Percentiles rank a stretch among this genome's conserved stretches.
Evolutionary conservation across 2,113 vertebrate genomes (phyloP).

Genomic region (Oceanodroma tethys): DNA sequence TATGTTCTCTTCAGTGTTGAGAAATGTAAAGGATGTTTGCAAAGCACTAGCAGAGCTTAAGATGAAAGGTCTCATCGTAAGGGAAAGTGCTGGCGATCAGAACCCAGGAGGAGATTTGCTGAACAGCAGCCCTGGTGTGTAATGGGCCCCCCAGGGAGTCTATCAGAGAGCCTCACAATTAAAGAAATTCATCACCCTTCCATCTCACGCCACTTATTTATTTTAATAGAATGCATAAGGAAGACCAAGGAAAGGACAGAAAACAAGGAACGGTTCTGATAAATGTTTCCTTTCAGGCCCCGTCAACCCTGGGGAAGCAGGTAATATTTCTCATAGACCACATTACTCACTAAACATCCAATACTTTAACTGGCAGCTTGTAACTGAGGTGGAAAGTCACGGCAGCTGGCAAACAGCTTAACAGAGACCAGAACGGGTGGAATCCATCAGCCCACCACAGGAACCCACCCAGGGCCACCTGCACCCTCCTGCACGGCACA

Average conservation of each 20-base stretch:
- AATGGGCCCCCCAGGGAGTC: neutral
- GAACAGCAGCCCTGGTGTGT: neutral
- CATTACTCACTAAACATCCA: neutral
- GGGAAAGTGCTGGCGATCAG: neutral
- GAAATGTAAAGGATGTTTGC: rapidly evolving
- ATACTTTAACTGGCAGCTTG: no score
- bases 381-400: neutral
- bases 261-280: neutral
- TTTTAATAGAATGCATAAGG: neutral
- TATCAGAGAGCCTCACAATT: neutral
- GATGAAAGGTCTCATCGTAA: neutral
- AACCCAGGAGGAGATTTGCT: neutral
- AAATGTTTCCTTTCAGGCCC: neutral
- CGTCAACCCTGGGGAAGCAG: neutral
- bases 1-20: rapidly evolving
- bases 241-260: neutral
- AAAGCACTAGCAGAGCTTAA: neutral
- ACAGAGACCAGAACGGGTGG: neutral
- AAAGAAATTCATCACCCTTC: neutral
- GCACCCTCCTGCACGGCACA: neutral
- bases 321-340: neutral
- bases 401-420: neutral
- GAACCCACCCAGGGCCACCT: neutral
- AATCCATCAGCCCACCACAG: rapidly evolving
- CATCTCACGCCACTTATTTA: neutral